Conservation (phyloP, 2,888 invertebrate genomes). For the Trilocha varians region DNA sequence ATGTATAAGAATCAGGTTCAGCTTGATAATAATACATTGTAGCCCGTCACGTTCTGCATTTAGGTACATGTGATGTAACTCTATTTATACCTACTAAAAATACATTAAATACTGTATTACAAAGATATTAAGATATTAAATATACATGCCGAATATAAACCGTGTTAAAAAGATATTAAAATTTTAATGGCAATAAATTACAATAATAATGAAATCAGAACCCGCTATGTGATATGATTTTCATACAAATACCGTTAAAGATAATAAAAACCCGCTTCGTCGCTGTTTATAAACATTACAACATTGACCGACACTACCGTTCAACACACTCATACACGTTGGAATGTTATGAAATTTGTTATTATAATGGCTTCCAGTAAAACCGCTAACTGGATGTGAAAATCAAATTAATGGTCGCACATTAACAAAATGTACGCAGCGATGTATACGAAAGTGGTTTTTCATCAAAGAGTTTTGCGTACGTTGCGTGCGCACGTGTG, state of each 20-base stretch:
- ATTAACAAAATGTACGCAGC: conserved; percentile 32
- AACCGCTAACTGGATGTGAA: conserved; percentile 41
- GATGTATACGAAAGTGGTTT: conserved; percentile 36
- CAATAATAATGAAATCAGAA: too few species aligned
- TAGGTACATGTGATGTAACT: too few species aligned
- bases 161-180: too few species aligned
- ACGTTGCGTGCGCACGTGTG: conserved; percentile 20
- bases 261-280: background rate
- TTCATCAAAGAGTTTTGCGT: conserved; percentile 27
- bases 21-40: too few species aligned
- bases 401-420: conserved; percentile 43
- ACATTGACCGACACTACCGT: background rate
- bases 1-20: too few species aligned
- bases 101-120: too few species aligned
- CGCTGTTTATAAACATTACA: background rate
- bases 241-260: background rate
- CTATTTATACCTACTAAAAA: too few species aligned
- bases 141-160: too few species aligned
- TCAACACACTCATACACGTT: conserved; percentile 4
- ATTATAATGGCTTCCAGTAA: conserved; percentile 33
- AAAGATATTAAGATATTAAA: too few species aligned
- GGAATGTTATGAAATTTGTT: conserved; percentile 25
- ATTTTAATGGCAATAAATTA: too few species aligned
- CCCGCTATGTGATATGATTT: too few species aligned
- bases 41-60: too few species aligned